Base-by-base conservation (phyloP, 92 coral and sea anemone genomes). In the Montipora capitata region DNA sequence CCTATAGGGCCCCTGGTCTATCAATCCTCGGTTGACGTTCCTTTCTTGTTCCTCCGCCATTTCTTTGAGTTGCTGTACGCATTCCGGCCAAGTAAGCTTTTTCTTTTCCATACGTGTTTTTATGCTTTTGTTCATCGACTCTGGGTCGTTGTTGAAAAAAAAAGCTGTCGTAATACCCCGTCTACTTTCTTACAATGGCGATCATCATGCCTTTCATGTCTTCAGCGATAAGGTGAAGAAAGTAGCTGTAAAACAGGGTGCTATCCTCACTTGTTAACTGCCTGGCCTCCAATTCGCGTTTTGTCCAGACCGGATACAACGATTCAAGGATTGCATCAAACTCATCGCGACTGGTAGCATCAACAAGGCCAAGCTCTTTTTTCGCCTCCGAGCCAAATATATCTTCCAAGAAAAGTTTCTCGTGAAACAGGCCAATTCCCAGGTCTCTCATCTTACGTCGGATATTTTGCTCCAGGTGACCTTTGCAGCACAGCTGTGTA, bases 121-220 rank as follows among this genome's bases (percentile, higher is more conserved):
- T 9, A 65, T 65, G 70, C 41, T 38, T 0, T 27, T 65, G 38
- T 18, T 65, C 70, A 65, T 65, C 41, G 70, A 65, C 38, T 65
- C 12, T n/a, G 70, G 70, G 70, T 65, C 70, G 38, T 65, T 65
- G 70, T 9, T 65, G 40, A 17, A 65, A n/a, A 65, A 27, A 65
- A 11, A 65, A 65, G 40, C 70, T 65, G 70, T 65, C 70, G 2
- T 65, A 38, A n/a, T 17, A 65, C 38, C 43, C 70, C 2, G 38
- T 15, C 38, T 65, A 17, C 38, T 65, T 4, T n/a, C 70, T 65
- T 15, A 65, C 38, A 65, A 38, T 27, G 70, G 38, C 70, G 11
- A 65, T 65, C 70, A 65, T 65, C 70, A 18, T 65, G 70, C 38
- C 11, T 65, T 65, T 1, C 70, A 65, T 65, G 70, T 65, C 70